These are phyloP conservation scores for Scaptomyza cyrtandrae DNA, from an alignment of 2,888 invertebrate genomes.

Conservation along the genomic window DNA sequence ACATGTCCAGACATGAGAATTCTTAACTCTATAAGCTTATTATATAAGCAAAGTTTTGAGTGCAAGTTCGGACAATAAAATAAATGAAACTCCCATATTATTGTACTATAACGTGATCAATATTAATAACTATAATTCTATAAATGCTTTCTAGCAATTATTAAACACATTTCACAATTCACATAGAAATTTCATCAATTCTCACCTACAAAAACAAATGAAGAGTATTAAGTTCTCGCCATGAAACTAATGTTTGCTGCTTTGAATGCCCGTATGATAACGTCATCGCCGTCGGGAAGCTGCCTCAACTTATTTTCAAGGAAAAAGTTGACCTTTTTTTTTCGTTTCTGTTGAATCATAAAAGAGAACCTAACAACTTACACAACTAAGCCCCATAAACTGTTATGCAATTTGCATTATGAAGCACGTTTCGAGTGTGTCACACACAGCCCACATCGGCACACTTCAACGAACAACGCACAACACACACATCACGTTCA, in stretches of 20 bases:
- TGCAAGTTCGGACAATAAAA: too few species aligned
- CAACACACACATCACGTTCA: conserved; percentile 34
- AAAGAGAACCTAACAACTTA: conserved; percentile 10
- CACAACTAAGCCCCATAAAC: neutral
- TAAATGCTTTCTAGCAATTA: too few species aligned
- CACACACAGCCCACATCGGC: conserved; percentile 9
- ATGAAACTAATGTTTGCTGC: neutral
- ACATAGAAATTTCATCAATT: neutral
- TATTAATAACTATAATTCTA: too few species aligned
- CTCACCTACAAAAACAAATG: too few species aligned
- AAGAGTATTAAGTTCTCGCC: neutral
- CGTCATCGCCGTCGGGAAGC: conserved; percentile 9
- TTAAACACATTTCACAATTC: too few species aligned
- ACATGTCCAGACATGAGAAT: neutral
- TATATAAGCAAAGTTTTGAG: too few species aligned
- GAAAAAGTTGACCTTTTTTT: conserved; percentile 2
- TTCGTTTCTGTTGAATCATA: conserved; percentile 6
- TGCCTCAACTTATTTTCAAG: neutral
- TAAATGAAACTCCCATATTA: too few species aligned
- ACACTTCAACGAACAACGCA: conserved; percentile 9
- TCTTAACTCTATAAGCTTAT: too few species aligned
- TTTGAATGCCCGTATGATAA: conserved; percentile 8
- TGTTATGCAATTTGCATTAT: conserved; percentile 30
- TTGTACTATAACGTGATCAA: too few species aligned
- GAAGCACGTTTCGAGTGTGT: conserved; percentile 33